These are phyloP conservation scores for Arbacia lixula DNA, from an alignment of 53 echinoderm and acorn worm genomes.

Conservation along the genomic window DNA sequence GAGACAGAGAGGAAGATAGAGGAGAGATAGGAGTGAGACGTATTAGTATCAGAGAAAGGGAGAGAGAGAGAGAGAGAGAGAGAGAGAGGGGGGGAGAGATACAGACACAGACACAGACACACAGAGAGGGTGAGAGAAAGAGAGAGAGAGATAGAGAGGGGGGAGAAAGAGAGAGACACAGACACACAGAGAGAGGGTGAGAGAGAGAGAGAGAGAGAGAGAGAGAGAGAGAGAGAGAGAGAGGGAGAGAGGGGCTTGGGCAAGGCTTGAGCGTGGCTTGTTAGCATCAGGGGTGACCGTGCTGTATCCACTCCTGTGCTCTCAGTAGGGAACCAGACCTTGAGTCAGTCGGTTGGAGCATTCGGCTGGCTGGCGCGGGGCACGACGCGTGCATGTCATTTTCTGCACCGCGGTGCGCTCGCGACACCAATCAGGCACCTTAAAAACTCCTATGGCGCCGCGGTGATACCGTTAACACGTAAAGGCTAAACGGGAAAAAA, in stretches of 20 bases:
- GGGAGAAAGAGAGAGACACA: not conserved
- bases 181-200: not conserved
- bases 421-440: conserved; percentile 45
- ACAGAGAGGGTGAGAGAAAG: no score
- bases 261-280: no score
- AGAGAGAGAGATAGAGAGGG: no score
- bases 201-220: not conserved
- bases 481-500: conserved; percentile 28
- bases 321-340: conserved; percentile 36
- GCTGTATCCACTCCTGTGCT: not conserved
- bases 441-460: conserved; percentile 37
- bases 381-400: conserved; percentile 40
- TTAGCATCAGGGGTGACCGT: no score
- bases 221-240: not conserved
- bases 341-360: conserved; percentile 25
- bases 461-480: conserved; percentile 14
- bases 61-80: not conserved
- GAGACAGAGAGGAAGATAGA: no score
- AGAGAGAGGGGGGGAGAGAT: not conserved
- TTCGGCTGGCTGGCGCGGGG: conserved; percentile 55
- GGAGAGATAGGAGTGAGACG: not conserved
- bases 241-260: not conserved
- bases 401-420: conserved; percentile 48
- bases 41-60: not conserved
- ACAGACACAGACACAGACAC: not conserved